Evolutionary conservation across 2,888 invertebrate species (phyloP), one percentile per base, ranked within the genome.

Genomic region (Ditula angustiorana): DNA sequence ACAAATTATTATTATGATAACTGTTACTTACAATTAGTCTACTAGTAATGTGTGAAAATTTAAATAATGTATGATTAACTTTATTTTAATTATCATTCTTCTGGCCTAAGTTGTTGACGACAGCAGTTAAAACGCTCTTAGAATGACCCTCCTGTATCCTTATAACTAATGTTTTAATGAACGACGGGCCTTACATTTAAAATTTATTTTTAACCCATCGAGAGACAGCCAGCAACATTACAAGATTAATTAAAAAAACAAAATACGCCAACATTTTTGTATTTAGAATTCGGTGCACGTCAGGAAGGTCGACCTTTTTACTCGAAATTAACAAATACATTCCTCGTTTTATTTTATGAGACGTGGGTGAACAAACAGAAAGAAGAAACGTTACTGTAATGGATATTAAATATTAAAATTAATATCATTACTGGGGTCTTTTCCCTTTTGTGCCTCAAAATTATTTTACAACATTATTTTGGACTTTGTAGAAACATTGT

Each of bases 371-470:
- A 21, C 52, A 53, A 59, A 64, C 53, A 59, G 37, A 46, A 58
- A 49, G 55, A 52, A 50, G 35, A 28, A 46, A 23, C 62, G 23
- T 53, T 30, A 41, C 30, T 53, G 46, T 59, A 53, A 59, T 59
- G 46, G 53, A 59, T 47, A 59, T 59, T 64, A 64, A 53, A 64
- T 59, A 64, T 64, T 64, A 58, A 64, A 64, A 64, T 64, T 64
- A 59, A 64, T 64, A 64, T 58, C 46, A 59, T 59, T 58, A 46
- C 33, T n/a, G 10, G 37, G 33, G 13, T 47, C 35, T 35, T 58
- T 23, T 30, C 19, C 19, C 33, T 33, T 52, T 49, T 41, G 10
- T 23, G 7, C 16, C 11, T 13, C 10, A 19, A 19, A 46, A 23
- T 46, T 2, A 23, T 11, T n/a, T 46, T 26, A 26, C n/a, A 26